Percentiles rank a stretch among this genome's conserved stretches.
Evolutionary conservation across 1,140 invertebrate species (phyloP).

Genomic region (Olivierus martensii): DNA sequence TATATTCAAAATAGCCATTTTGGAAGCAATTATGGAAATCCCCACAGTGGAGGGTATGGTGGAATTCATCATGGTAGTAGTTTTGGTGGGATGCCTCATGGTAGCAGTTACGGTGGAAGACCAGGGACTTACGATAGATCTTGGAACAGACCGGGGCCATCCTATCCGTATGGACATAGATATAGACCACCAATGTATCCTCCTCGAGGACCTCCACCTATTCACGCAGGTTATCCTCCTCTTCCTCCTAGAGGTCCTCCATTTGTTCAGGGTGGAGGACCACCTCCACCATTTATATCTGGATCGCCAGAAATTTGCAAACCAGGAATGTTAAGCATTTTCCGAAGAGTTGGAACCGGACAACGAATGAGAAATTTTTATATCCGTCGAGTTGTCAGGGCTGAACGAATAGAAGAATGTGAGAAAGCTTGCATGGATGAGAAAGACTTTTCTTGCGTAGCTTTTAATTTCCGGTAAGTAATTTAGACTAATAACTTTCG

Average conservation of each 20-base stretch:
- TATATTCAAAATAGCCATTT: not conserved
- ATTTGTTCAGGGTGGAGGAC: too few relatives aligned
- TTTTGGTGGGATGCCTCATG: not conserved
- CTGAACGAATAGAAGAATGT: slow-evolving; percentile 55
- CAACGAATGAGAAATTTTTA: slow-evolving; percentile 60
- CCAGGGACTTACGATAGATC: not conserved
- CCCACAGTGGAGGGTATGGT: not conserved
- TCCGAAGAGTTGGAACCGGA: slow-evolving; percentile 45
- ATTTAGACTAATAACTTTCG: not conserved
- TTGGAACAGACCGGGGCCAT: not conserved
- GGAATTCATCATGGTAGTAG: not conserved
- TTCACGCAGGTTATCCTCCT: slow-evolving; percentile 4
- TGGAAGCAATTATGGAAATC: not conserved
- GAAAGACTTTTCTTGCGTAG: slow-evolving; percentile 65
- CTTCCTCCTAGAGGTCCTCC: not conserved
- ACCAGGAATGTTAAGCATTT: slow-evolving; percentile 7
- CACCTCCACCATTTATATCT: not conserved
- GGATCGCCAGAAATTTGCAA: slow-evolving; percentile 3
- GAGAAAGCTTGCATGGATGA: slow-evolving; percentile 68
- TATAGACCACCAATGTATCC: slow-evolving; percentile 1
- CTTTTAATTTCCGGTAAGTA: slow-evolving; percentile 46
- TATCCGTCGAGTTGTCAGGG: slow-evolving; percentile 54
- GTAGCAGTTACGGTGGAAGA: not conserved
- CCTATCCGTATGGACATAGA: not conserved
- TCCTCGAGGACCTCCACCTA: not conserved